Conservation (phyloP, 2,888 invertebrate genomes). For the Molanna angustata region DNA sequence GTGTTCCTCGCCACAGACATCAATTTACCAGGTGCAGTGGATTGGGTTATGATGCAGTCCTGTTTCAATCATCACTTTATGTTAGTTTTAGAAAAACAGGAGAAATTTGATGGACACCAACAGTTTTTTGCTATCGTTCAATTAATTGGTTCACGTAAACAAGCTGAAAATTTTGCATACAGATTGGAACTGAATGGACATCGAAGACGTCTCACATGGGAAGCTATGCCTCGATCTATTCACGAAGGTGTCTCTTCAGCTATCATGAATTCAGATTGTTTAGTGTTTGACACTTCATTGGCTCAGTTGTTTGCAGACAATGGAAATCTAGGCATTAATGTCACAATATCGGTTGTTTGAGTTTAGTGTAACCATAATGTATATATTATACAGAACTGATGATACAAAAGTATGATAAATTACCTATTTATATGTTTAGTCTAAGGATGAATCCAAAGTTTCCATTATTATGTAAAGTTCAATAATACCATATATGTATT, state of each 20-base stretch:
- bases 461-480: conserved; percentile 38
- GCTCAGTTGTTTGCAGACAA: conserved; percentile 99
- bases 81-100: conserved; percentile 98
- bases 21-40: conserved; percentile 97
- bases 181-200: conserved; percentile 96
- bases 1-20: conserved; percentile 99
- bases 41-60: conserved; percentile 99
- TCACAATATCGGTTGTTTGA: conserved; percentile 93
- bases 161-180: conserved; percentile 99
- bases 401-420: too few relatives aligned
- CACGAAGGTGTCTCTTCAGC: conserved; percentile 98
- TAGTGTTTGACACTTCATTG: conserved; percentile 97
- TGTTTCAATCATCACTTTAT: conserved; percentile 99
- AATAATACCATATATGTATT: too few relatives aligned
- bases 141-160: conserved; percentile 96
- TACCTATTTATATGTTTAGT: conserved; percentile 19
- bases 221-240: conserved; percentile 97
- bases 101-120: conserved; percentile 94
- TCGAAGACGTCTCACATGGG: conserved; percentile 94
- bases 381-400: too few relatives aligned
- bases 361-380: conserved; percentile 22
- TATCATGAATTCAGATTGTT: conserved; percentile 96
- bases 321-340: conserved; percentile 98
- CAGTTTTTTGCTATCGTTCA: conserved; percentile 99
- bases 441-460: conserved; percentile 45